Base-by-base conservation (phyloP, 2,888 invertebrate genomes). In the Hypselothyrea guttata region DNA sequence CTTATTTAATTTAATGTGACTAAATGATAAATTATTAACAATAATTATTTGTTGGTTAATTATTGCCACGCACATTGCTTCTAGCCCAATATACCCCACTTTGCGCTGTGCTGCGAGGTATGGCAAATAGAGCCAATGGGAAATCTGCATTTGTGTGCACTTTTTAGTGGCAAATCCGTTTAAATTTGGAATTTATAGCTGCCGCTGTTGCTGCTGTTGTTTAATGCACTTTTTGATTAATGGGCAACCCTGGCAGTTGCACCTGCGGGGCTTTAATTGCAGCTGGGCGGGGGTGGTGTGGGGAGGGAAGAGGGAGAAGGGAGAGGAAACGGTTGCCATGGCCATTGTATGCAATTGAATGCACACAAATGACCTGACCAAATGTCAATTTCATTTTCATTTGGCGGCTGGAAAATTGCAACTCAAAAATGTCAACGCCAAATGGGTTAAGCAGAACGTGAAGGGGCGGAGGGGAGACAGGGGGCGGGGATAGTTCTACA, bases 351-450 rank as follows among this genome's bases (percentile, higher is more conserved):
- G 22, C 22, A 22, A 41, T 44, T 47, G 48, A 51, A 52, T 49
- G 34, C 57, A 62, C 51, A 68, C 54, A 41, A 55, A 51, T 11
- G n/a, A 7, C 7, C n/a, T 58, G 60, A 16, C 52, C 54, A 61
- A 79, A 79, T 73, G 76, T 67, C 76, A 78, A 72, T 75, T 83
- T 56, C 46, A 57, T 75, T 72, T 52, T 49, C 22, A 22, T 22
- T 22, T 12, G 41, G 38, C 34, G 3, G 16, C 18, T 18, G 41
- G 34, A 46, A 54, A 66, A 60, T 61, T 47, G 46, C 37, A 47
- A 27, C 28, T 31, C 38, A 54, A 45, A 61, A 56, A 40, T 47
- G 66, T 54, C 55, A 51, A 35, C 47, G 33, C 35, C 56, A 61
- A 12, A 30, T 31, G 58, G 31, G 38, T n/a, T n/a, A n/a, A n/a